A percentile compares a stretch with the other conserved stretches of the same genome.
These are phyloP conservation scores for Melitaea athalia DNA, from an alignment of 2,888 invertebrate genomes.

Conservation along the genomic window DNA sequence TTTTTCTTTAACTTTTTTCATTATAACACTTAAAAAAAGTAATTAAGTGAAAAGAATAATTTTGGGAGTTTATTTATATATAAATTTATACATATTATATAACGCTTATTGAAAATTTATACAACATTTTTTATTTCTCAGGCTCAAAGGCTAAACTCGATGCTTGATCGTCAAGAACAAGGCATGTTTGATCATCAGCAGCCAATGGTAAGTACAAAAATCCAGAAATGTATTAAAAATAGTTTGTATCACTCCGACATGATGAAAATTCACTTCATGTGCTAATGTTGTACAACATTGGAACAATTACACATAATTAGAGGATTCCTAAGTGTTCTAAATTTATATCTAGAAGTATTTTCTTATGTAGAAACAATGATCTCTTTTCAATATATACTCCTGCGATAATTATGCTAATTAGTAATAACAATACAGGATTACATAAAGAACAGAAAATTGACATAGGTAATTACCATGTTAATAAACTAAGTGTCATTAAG, in stretches of 20 bases:
- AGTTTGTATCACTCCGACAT: neutral
- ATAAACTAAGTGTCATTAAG: too few relatives aligned
- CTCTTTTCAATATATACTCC: too few relatives aligned
- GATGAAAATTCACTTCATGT: neutral
- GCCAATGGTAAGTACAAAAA: constrained; percentile 72
- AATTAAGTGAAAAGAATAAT: too few relatives aligned
- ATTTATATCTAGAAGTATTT: neutral
- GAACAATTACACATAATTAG: neutral
- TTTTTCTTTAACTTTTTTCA: neutral
- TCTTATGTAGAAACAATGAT: too few relatives aligned
- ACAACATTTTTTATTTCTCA: constrained; percentile 42
- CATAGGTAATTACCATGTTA: too few relatives aligned
- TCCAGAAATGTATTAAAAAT: neutral
- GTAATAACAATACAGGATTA: too few relatives aligned
- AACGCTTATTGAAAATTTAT: neutral
- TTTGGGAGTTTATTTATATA: too few relatives aligned
- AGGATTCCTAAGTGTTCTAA: neutral
- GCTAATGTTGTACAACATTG: neutral
- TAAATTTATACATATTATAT: neutral
- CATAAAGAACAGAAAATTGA: too few relatives aligned
- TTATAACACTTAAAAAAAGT: too few relatives aligned
- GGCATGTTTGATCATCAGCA: constrained; percentile 79
- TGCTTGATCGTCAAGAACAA: constrained; percentile 88
- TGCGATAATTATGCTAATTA: too few relatives aligned
- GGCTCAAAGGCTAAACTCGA: constrained; percentile 84